These are phyloP conservation scores for Gobiocypris rarus DNA, from an alignment of 2,113 vertebrate genomes.

Conservation along the genomic window DNA sequence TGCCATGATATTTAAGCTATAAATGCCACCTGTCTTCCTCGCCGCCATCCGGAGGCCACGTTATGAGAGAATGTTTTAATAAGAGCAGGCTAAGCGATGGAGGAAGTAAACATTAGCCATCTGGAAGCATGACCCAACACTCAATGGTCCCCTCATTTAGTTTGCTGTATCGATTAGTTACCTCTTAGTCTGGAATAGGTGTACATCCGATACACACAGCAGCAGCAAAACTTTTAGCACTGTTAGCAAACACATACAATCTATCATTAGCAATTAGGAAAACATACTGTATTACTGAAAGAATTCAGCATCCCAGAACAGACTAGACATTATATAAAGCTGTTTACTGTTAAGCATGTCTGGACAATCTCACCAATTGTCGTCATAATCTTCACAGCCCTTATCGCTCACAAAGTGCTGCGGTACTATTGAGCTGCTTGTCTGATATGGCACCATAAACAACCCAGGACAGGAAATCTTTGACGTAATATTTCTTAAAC, in stretches of 20 bases:
- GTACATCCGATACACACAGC: slow-evolving; percentile 7
- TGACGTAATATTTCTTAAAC: slow-evolving; percentile 36
- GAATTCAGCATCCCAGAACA: neutral
- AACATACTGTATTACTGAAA: neutral
- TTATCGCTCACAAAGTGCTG: slow-evolving; percentile 21
- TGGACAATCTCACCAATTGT: slow-evolving; percentile 9
- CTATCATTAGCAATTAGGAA: neutral
- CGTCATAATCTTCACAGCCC: slow-evolving; percentile 26
- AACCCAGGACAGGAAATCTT: slow-evolving; percentile 21
- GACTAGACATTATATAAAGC: neutral
- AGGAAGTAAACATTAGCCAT: slow-evolving; percentile 42
- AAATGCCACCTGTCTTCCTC: slow-evolving; percentile 18
- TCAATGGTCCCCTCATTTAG: neutral
- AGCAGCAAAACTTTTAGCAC: neutral
- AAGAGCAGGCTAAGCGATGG: slow-evolving; percentile 17
- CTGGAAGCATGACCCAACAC: slow-evolving; percentile 14
- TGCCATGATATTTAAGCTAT: slow-evolving; percentile 28
- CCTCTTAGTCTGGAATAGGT: neutral
- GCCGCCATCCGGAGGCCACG: slow-evolving; percentile 15
- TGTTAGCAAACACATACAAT: neutral
- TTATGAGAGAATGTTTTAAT: slow-evolving; percentile 30
- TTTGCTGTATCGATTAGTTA: slow-evolving; percentile 29
- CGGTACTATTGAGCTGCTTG: slow-evolving; percentile 29
- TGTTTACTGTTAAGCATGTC: slow-evolving; percentile 28
- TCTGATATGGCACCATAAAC: slow-evolving; percentile 42